Evolutionary conservation across 1,140 invertebrate genomes (phyloP).

Genomic region (Rhynchophorus ferrugineus): DNA sequence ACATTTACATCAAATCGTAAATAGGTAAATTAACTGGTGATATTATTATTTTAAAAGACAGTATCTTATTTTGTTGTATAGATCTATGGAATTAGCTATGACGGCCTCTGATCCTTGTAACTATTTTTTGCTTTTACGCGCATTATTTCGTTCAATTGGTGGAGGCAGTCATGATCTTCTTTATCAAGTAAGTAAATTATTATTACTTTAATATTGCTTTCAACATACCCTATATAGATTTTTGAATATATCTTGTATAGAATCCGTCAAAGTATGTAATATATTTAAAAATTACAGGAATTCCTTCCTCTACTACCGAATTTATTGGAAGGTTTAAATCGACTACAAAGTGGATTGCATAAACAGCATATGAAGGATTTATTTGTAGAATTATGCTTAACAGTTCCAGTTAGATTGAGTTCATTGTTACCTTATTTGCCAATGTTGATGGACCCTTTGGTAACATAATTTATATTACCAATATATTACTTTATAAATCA

Average conservation of each 20-base stretch:
- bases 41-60: too few species aligned
- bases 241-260: too few species aligned
- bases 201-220: not conserved
- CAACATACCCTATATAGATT: too few species aligned
- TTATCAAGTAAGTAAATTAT: slow-evolving; percentile 79
- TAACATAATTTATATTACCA: slow-evolving; percentile 55
- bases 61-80: too few species aligned
- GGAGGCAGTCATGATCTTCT: slow-evolving; percentile 95
- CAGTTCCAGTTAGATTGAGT: slow-evolving; percentile 92
- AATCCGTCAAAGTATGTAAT: too few species aligned
- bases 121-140: slow-evolving; percentile 82
- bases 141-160: slow-evolving; percentile 88
- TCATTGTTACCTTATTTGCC: slow-evolving; percentile 93
- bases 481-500: not conserved
- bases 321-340: slow-evolving; percentile 90
- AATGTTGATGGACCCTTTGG: slow-evolving; percentile 98
- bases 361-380: slow-evolving; percentile 99
- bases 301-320: slow-evolving; percentile 94
- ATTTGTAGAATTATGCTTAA: slow-evolving; percentile 96
- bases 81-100: slow-evolving; percentile 95
- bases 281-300: slow-evolving; percentile 51
- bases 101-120: slow-evolving; percentile 97
- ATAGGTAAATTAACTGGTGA: slow-evolving; percentile 47
- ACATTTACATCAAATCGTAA: slow-evolving; percentile 94
- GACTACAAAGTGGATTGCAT: slow-evolving; percentile 91